A percentile compares a stretch with the other conserved stretches of the same genome.
Evolutionary conservation across 2,888 invertebrate species (phyloP).

Genomic region (Pilophorus perplexus): DNA sequence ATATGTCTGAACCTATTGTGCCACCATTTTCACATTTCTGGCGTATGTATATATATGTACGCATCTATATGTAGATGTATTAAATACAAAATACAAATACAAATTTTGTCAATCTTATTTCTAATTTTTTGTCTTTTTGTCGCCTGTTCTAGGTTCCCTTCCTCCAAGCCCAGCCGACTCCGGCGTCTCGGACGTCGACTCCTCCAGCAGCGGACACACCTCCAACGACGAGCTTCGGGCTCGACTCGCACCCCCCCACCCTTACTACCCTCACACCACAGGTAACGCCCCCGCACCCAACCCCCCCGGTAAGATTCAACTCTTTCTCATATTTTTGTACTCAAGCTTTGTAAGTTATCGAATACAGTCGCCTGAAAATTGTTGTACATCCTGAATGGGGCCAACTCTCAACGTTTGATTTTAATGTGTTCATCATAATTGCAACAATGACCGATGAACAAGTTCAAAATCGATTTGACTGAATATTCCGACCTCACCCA

Average conservation of each 20-base stretch:
- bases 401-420: background rate
- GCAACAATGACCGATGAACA: no score
- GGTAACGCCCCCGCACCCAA: constrained; percentile 37
- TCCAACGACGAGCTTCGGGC: constrained; percentile 83
- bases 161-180: constrained; percentile 97
- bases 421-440: no score
- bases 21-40: no score
- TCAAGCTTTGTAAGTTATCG: constrained; percentile 4
- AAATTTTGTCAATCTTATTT: no score
- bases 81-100: no score
- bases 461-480: no score
- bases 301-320: constrained; percentile 34
- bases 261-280: constrained; percentile 45
- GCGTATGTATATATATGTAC: no score
- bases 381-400: background rate
- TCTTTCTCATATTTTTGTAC: constrained; percentile 4
- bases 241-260: constrained; percentile 66
- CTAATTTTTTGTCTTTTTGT: no score
- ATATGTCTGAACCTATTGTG: no score
- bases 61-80: no score
- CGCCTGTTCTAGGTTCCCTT: constrained; percentile 91
- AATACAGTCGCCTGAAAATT: constrained; percentile 10
- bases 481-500: no score
- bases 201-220: constrained; percentile 65
- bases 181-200: constrained; percentile 95